Evolutionary conservation across 2,113 vertebrate species (phyloP).

Genomic region (Phyllostomus hastatus): DNA sequence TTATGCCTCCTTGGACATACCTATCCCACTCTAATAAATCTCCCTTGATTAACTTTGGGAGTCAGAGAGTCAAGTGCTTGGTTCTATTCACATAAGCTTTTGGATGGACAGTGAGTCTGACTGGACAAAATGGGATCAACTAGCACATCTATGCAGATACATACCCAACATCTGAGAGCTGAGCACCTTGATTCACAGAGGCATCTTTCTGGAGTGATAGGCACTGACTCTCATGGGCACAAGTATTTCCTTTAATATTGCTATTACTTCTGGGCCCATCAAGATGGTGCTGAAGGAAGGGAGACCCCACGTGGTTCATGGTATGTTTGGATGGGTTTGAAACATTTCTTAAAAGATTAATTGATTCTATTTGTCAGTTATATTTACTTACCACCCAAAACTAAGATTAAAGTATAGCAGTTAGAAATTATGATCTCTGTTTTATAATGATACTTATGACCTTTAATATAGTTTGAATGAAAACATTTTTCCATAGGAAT

Average conservation of each 20-base stretch:
- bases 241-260: constrained; percentile 46
- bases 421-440: background rate
- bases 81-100: background rate
- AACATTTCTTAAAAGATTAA: background rate
- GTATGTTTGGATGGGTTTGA: background rate
- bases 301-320: background rate
- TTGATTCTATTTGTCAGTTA: background rate
- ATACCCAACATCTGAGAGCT: background rate
- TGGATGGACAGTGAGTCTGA: background rate
- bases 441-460: background rate
- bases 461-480: background rate
- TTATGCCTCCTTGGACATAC: background rate
- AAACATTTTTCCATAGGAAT: background rate
- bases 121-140: background rate
- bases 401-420: background rate
- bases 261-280: background rate
- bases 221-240: background rate
- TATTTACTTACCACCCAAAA: background rate
- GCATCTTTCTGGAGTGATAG: background rate
- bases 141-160: background rate
- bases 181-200: background rate
- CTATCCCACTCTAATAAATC: background rate
- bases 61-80: background rate
- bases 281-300: background rate
- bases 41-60: background rate